Base-by-base conservation (phyloP, 2,113 vertebrate genomes). In the Leptocoma aspasia region DNA sequence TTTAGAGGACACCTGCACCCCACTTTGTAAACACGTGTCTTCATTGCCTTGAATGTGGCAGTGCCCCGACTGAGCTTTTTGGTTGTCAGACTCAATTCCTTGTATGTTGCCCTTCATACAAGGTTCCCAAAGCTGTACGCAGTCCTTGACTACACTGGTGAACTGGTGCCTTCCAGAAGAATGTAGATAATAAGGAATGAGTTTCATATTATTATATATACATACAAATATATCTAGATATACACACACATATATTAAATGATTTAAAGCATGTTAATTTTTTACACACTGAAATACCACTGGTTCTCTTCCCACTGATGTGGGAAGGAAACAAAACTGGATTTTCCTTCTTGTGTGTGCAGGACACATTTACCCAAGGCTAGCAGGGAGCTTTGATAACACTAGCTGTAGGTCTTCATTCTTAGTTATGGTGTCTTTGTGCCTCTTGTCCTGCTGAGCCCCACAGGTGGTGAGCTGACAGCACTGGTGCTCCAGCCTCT, bases 381-480 rank as follows among this genome's bases (percentile, higher is more conserved):
- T 44, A 66, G 47, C 44, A 59, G 23, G 37, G 35, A 42, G 7
- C 14, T 79, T 60, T 1, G 1, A 4, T 66, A 71, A n/a, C 44
- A 50, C 16, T 9, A 65, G 31, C 35, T 66, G 65, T 41, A 82
- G 70, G n/a, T 79, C 47, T 60, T 82, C 27, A 7, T 64, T 85
- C 70, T 80, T 33, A 45, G 39, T 72, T 41, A 35, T 8, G 26
- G 41, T 54, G 54, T 12, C 35, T 53, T 90, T 35, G 66, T 56
- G 66, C 24, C 50, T 71, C 53, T n/a, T 1, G 3, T 80, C 37
- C 41, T 65, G 31, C 56, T 39, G 72, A 86, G 24, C 7, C 33
- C 24, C 50, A 60, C 37, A 27, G 0, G 0, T 20, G 49, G 27
- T 3, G 0, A 65, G n/a, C 68, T 49, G 68, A 26, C 0, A 1